Evolutionary conservation across 2,888 invertebrate genomes (phyloP), one percentile per base, ranked within the genome.

Genomic region (Plebejus melissa): DNA sequence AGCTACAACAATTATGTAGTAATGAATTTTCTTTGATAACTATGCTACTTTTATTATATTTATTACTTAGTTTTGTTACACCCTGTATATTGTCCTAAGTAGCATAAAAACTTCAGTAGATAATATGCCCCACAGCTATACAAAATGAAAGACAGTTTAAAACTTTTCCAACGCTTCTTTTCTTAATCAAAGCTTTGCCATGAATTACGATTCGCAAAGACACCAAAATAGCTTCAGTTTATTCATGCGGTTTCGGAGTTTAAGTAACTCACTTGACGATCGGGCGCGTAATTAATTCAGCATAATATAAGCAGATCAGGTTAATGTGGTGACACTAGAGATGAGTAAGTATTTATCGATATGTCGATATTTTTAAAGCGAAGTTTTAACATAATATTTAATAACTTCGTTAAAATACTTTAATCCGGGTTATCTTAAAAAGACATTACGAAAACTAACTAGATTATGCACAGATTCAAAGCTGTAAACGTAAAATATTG

Each of bases 281-380:
- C 46, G 71, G 28, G 71, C 71, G 71, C 22, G 41, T 71, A 71
- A 50, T 71, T 71, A 71, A 46, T 71, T 71, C 50, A 71, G 71
- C 50, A 71, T 46, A 71, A 71, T 46, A 50, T 71, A 41, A 41
- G 46, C 71, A 22, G 71, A 46, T 46, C 50, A 50, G 50, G 50
- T 71, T 71, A 41, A 22, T 28, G 71, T 71, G 71, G 71, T 3
- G 46, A 46, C 50, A 71, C 22, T 13, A 41, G 71, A 28, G 28
- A 60, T 28, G 9, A 7, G 11, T 32, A 32, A 22, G 22, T 4
- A 7, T 60, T 60, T 60, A 28, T 60, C 60, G 60, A 60, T 60
- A 60, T 60, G 28, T 11, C 28, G 28, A 28, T 60, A 60, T 60
- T 60, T 32, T 32, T 32, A 32, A 32, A 22, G 22, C 22, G 22